Base-by-base conservation (phyloP, 2,797 vertebrate genomes). In the Telmatherina bonti region DNA sequence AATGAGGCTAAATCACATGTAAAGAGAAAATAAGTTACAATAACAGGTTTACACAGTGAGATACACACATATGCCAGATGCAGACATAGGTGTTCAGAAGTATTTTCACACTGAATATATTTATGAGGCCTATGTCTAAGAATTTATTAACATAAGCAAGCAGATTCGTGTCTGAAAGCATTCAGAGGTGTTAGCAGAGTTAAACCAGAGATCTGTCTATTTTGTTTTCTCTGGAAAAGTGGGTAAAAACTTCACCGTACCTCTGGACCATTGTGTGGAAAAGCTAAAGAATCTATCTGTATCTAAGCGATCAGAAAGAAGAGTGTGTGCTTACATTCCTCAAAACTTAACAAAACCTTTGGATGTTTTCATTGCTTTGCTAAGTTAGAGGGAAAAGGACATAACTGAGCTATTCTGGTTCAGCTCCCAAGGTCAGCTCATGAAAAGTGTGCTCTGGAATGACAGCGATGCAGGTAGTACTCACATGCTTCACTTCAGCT, bases 401-500 rank as follows among this genome's bases (percentile, higher is more conserved):
- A 5, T 70, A 62, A 72, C 51, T 35, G 56, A 72, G 60, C 54
- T 66, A 70, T 70, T 76, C 18, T 59, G 61, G 61, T 76, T 78
- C 63, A 66, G 66, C 63, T 70, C 70, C 60, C 22, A 54, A 22
- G 83, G 88, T 82, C 76, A 52, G 60, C 70, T 76, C 43, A 53
- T 67, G 31, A 77, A 83, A 76, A 55, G 59, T 60, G 69, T 51
- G 62, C 65, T 24, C n/a, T 72, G 71, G 76, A 85, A 81, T 62
- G 66, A 79, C 18, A 62, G 66, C 52, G 41, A 78, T 67, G 62
- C 66, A 69, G 82, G 88, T 81, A 78, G 82, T 78, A 45, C 78
- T 85, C 79, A 57, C 74, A 85, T 61, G 83, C 82, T 87, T 79
- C 80, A 81, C 70, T 84, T 83, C 72, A 89, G 85, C 85, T 36